phyloP scores from a whole-genome alignment of 2,797 vertebrate genomes.

The Sandelia bainsii region DNA sequence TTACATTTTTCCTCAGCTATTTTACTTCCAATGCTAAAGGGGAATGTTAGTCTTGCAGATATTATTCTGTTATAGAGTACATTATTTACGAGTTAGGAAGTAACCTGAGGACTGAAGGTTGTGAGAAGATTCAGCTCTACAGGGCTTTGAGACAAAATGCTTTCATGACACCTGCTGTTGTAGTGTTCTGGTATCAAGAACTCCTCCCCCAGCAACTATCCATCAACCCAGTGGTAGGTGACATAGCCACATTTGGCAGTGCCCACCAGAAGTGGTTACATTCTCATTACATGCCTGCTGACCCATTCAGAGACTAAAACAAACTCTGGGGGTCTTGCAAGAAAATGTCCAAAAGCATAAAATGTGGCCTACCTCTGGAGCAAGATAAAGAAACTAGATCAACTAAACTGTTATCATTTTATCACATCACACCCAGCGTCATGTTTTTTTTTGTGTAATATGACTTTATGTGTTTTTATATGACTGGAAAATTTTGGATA shows the following conservation, averaged over 20 bases:
- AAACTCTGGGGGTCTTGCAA: conserved; percentile 59
- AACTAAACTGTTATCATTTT: conserved; percentile 44
- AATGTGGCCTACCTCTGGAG: conserved; percentile 33
- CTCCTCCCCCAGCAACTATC: conserved; percentile 63
- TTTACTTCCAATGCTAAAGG: not conserved
- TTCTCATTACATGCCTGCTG: conserved; percentile 69
- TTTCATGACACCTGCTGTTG: conserved; percentile 79
- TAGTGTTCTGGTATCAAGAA: conserved; percentile 41
- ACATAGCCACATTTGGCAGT: conserved; percentile 62
- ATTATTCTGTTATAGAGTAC: conserved; percentile 18
- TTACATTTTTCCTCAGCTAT: conserved; percentile 13
- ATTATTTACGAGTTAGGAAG: conserved; percentile 33
- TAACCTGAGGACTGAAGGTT: conserved; percentile 37
- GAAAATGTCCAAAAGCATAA: conserved; percentile 64
- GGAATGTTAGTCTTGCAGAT: conserved; percentile 7
- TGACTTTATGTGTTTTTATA: not conserved
- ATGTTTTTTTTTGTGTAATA: conserved; percentile 20
- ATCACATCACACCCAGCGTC: conserved; percentile 35
- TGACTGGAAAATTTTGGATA: no score
- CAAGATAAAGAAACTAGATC: conserved; percentile 53
- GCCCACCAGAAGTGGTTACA: conserved; percentile 64
- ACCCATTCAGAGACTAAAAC: conserved; percentile 70
- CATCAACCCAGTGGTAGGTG: conserved; percentile 65
- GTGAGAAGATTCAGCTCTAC: conserved; percentile 49
- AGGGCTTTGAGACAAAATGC: conserved; percentile 64